A percentile compares a stretch with the other conserved stretches of the same genome.
These are phyloP conservation scores for Mastomys natalensis DNA, from an alignment of 2,113 vertebrate genomes.

Conservation along the genomic window DNA sequence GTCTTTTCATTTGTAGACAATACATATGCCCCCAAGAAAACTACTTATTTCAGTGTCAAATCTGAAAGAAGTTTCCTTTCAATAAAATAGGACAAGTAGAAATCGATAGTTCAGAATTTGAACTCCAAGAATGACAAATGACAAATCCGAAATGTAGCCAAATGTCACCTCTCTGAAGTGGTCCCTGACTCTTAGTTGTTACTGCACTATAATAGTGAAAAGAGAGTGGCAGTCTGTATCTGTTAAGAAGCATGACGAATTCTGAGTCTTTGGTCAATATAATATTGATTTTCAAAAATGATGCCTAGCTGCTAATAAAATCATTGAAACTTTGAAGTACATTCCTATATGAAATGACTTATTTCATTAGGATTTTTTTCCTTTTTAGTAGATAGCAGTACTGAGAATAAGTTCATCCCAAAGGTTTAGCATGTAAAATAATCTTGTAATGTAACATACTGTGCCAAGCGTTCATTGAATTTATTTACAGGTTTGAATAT, in stretches of 20 bases:
- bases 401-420: neutral
- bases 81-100: neutral
- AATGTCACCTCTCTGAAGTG: neutral
- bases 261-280: neutral
- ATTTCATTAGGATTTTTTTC: neutral
- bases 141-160: neutral
- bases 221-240: neutral
- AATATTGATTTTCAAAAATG: neutral
- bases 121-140: constrained; percentile 1
- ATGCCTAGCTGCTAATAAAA: neutral
- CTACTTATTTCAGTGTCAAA: neutral
- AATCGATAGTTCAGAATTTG: neutral
- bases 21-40: neutral
- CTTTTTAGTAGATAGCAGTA: neutral
- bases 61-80: neutral
- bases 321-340: neutral
- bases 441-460: neutral
- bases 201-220: neutral
- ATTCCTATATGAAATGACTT: neutral
- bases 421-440: neutral
- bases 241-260: neutral
- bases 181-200: neutral
- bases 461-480: neutral
- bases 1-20: neutral
- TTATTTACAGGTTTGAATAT: neutral